Base-by-base conservation (phyloP, 2,888 invertebrate genomes). In the Melinopterus prodromus region DNA sequence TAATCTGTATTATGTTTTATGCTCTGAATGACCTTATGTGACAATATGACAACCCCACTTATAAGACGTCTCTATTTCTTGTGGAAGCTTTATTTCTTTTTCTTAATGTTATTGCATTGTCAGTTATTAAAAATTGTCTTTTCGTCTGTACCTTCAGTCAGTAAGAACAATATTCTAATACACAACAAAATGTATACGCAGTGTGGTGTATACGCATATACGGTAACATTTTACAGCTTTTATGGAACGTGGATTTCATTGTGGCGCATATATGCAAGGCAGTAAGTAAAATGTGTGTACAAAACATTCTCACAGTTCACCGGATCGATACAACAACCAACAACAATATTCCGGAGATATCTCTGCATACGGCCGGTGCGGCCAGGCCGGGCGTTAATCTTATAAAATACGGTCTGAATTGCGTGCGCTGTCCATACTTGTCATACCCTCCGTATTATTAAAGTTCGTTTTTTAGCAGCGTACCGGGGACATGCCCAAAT, bases 401-500 rank as follows among this genome's bases (percentile, higher is more conserved):
- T 80, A 82, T 84, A 83, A 83, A 82, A 83, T 83, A 84, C 81
- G 78, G 80, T 80, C 81, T 78, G 80, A 78, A 80, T 84, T 81
- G 84, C 85, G 84, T 85, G 85, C 81, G 78, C 79, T 83, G 85
- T 84, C 83, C 83, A 83, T 84, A 84, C 84, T 82, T 84, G 84
- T 85, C 84, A 82, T 74, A 74, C 74, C 36, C 79, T 78, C 70
- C 71, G 78, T 53, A 81, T 84, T 84, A 83, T 82, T 84, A 84
- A 84, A 83, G n/a, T 80, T 83, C 82, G 82, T 85, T 84, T 83
- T 84, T 84, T 84, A 84, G 75, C 83, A 71, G 37, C 75, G 77
- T 84, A 76, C 82, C 71, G 36, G 77, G 71, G 69, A 79, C 79
- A 81, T 77, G 81, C 81, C 81, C 77, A 82, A 82, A 81, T 80